Conservation (phyloP, 2,113 vertebrate genomes). For the Mola mola region DNA sequence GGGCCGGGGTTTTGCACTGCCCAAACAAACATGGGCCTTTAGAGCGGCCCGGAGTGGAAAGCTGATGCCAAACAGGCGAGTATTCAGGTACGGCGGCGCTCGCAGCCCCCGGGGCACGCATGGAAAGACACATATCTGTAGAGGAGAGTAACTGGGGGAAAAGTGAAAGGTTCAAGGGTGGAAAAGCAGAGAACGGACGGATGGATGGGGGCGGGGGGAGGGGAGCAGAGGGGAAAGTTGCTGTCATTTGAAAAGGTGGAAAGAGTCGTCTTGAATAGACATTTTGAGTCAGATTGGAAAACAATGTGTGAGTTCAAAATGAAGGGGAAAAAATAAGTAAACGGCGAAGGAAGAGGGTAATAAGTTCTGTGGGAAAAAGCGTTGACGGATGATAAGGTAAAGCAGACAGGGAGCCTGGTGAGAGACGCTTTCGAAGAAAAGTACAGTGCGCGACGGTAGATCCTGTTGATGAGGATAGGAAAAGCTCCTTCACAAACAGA, state of each 20-base stretch:
- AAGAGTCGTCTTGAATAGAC: neutral
- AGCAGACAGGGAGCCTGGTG: neutral
- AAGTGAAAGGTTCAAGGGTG: conserved; percentile 62
- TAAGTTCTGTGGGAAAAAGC: neutral
- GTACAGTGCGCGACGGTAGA: conserved; percentile 41
- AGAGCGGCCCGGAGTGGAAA: conserved; percentile 33
- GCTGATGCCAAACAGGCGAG: conserved; percentile 48
- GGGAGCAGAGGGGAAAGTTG: neutral
- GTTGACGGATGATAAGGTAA: conserved; percentile 27
- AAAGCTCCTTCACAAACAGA: conserved; percentile 66
- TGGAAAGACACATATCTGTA: conserved; percentile 41
- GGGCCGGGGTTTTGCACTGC: conserved; percentile 58
- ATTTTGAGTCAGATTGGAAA: neutral
- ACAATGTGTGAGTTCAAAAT: too few species aligned
- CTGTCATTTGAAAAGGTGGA: neutral
- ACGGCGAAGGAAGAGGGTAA: conserved; percentile 1
- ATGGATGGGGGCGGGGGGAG: neutral
- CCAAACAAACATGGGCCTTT: conserved; percentile 62
- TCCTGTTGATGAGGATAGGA: conserved; percentile 66
- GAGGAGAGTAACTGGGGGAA: conserved; percentile 54
- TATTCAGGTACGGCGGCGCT: conserved; percentile 22
- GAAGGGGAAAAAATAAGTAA: conserved; percentile 5
- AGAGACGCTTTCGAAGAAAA: conserved; percentile 46
- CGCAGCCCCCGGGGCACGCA: conserved; percentile 24
- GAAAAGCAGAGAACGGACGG: conserved; percentile 5